Evolutionary conservation across 2,797 vertebrate species (phyloP).

Genomic region (Acanthopagrus latus): DNA sequence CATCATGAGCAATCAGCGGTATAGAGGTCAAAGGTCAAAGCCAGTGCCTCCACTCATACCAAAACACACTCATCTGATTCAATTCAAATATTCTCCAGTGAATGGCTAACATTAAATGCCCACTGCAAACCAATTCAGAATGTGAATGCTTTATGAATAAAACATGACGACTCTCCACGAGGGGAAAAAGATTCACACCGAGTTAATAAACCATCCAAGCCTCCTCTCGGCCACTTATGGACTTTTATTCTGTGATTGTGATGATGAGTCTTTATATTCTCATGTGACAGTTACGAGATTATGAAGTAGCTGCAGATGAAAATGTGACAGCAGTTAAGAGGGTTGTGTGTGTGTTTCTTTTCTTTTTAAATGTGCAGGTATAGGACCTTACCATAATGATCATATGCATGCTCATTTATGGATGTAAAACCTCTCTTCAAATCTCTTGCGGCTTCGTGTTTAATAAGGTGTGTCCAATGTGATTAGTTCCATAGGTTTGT

Average conservation of each 20-base stretch:
- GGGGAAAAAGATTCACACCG: constrained; percentile 55
- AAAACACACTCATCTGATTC: constrained; percentile 39
- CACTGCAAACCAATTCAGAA: constrained; percentile 43
- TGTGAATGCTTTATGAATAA: constrained; percentile 70
- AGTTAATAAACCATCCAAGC: constrained; percentile 56
- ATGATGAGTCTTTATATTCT: constrained; percentile 16
- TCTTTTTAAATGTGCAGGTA: background rate
- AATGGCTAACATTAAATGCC: constrained; percentile 56
- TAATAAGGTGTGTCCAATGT: background rate
- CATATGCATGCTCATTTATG: constrained; percentile 1
- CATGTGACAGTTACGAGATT: constrained; percentile 13
- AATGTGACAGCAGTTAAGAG: constrained; percentile 1
- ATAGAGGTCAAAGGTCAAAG: constrained; percentile 48
- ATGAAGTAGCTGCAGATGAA: constrained; percentile 16
- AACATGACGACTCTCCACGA: constrained; percentile 54
- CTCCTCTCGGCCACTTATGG: constrained; percentile 8
- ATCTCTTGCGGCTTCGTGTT: background rate
- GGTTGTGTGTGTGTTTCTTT: constrained; percentile 1
- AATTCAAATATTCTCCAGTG: constrained; percentile 38
- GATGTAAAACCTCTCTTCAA: background rate
- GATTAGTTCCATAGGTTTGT: background rate
- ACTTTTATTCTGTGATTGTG: constrained; percentile 29
- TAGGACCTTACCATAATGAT: background rate
- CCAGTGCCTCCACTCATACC: constrained; percentile 24
- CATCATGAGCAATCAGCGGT: constrained; percentile 19